Base-by-base conservation (phyloP, 2,888 invertebrate species). In the Nycteola revayana region DNA sequence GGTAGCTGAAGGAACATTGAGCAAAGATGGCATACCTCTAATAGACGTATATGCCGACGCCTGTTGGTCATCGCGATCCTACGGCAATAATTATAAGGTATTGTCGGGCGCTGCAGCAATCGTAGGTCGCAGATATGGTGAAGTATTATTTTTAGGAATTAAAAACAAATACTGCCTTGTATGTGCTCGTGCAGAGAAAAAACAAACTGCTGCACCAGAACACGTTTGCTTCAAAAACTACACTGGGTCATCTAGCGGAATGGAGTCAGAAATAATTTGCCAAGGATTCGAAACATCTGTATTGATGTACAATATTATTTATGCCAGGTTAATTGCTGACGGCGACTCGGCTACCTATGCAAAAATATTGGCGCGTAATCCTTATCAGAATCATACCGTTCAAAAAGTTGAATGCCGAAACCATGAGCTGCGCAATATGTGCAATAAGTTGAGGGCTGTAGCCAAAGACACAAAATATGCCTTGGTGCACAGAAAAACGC, bases 391-490 rank as follows among this genome's bases (percentile, higher is more conserved):
- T 7, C 22, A 31, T 31, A 26, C 20, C 0, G 26, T 31, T 3
- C 17, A 26, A 11, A 36, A 36, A 10, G n/a, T 30, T 1, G 22
- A 36, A 30, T 30, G 29, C 8, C 7, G 21, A 25, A 34, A 34
- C 24, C 28, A 34, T n/a, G 1, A 28, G 18, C 11, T 34, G n/a
- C 28, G 28, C 5, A 34, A 34, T 28, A 25, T 35, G 21, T 35
- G 29, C 21, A 30, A 30, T 7, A 35, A 35, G 17, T 22, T 35
- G 7, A 25, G 35, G 5, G 35, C 35, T n/a, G n/a, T 35, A 1
- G 8, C 25, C 8, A 35, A 30, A 20, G 21, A 35, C 1, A 10
- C 23, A 14, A 26, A 24, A 26, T 32, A 32, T 11, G 8, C 21
- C 4, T n/a, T 21, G 20, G 25, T 3, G 3, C 22, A 26, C 2